phyloP scores from a whole-genome alignment of 2,888 invertebrate genomes.

The Brenthis hecate region DNA sequence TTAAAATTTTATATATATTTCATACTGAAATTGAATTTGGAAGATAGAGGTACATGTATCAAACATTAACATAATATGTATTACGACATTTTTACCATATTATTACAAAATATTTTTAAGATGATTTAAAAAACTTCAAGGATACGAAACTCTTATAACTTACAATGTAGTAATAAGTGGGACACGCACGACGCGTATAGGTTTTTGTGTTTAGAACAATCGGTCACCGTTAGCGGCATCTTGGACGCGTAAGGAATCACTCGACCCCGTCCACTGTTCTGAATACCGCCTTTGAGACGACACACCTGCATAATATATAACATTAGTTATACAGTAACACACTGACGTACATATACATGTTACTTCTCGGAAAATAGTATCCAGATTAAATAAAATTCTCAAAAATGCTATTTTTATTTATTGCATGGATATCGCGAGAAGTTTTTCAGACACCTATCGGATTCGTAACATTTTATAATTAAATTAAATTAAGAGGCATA shows the following conservation, averaged over 20 bases:
- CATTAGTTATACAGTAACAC: not conserved
- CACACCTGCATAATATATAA: not conserved
- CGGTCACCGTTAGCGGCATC: slow-evolving; percentile 66
- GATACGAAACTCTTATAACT: slow-evolving; percentile 11
- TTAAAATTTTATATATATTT: too few relatives aligned
- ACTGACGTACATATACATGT: not conserved
- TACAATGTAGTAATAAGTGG: slow-evolving; percentile 48
- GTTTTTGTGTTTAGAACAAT: slow-evolving; percentile 75
- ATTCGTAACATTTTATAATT: too few relatives aligned
- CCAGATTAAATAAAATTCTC: too few relatives aligned
- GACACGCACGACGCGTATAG: slow-evolving; percentile 63
- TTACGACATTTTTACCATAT: too few relatives aligned
- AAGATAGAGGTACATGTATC: too few relatives aligned
- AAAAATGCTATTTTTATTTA: too few relatives aligned
- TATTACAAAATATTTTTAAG: not conserved
- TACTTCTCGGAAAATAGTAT: too few relatives aligned
- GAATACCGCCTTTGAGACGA: slow-evolving; percentile 34
- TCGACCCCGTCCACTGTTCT: slow-evolving; percentile 46
- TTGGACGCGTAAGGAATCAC: slow-evolving; percentile 54
- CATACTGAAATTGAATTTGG: too few relatives aligned
- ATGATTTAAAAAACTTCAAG: not conserved
- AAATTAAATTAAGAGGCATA: too few relatives aligned
- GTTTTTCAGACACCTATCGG: too few relatives aligned
- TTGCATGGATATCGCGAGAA: too few relatives aligned
- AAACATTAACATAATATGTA: too few relatives aligned